Conservation (phyloP, 2,888 invertebrate species). For the Cataglyphis altisquamis region DNA sequence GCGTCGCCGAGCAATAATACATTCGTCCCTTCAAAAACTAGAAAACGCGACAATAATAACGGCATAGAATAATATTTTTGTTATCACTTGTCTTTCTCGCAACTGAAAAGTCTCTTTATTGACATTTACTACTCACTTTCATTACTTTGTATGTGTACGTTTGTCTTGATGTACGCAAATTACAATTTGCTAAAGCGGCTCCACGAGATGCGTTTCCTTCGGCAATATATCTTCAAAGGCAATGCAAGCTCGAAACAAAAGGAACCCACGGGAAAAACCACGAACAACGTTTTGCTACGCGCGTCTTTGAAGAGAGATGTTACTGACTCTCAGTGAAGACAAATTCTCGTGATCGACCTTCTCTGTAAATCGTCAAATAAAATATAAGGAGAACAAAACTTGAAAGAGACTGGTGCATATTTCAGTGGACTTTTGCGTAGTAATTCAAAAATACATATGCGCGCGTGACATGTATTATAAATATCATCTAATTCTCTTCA, state of each 20-base stretch:
- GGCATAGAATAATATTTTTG: slow-evolving; percentile 51
- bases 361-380: slow-evolving; percentile 14
- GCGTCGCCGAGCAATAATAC: slow-evolving; percentile 26
- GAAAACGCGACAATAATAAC: slow-evolving; percentile 1
- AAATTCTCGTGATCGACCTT: slow-evolving; percentile 3
- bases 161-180: slow-evolving; percentile 6
- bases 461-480: slow-evolving; percentile 51
- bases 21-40: slow-evolving; percentile 32
- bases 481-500: slow-evolving; percentile 65
- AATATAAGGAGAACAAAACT: not conserved
- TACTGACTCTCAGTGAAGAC: not conserved
- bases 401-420: not conserved
- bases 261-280: slow-evolving; percentile 27
- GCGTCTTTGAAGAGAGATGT: not conserved
- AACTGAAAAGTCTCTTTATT: slow-evolving; percentile 2
- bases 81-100: slow-evolving; percentile 27
- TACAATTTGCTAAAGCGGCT: slow-evolving; percentile 22
- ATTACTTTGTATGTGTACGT: slow-evolving; percentile 4
- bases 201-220: not conserved
- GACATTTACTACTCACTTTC: slow-evolving; percentile 12
- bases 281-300: not conserved
- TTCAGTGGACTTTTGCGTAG: not conserved
- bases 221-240: not conserved
- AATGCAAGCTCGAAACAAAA: slow-evolving; percentile 16
- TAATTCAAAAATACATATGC: not conserved